Evolutionary conservation across 1,140 invertebrate species (phyloP).

Genomic region (Dinoponera quadriceps): DNA sequence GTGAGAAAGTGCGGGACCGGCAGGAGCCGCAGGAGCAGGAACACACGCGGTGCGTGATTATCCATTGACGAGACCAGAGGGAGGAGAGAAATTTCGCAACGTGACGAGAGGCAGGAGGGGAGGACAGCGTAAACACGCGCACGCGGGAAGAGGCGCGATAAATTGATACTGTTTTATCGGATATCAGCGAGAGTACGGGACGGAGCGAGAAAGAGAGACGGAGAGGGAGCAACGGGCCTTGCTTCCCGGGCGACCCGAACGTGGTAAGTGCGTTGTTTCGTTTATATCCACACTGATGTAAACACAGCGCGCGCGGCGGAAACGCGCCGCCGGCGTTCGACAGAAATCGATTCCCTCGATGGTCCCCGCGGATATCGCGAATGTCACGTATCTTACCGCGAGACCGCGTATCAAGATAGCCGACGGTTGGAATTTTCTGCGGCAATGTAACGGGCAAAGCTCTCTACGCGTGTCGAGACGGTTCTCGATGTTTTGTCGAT

Average conservation of each 20-base stretch:
- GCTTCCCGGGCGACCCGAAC: slow-evolving; percentile 52
- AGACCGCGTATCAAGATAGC: not conserved
- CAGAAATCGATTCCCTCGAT: slow-evolving; percentile 38
- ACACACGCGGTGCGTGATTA: not conserved
- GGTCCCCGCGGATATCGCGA: slow-evolving; percentile 30
- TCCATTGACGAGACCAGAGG: not conserved
- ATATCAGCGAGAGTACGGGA: slow-evolving; percentile 41
- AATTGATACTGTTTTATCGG: slow-evolving; percentile 63
- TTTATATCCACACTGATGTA: slow-evolving; percentile 8
- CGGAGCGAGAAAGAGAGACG: not conserved
- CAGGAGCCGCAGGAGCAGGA: not conserved
- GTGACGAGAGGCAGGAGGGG: not conserved
- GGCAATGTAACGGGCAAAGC: not conserved
- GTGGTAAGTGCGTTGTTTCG: slow-evolving; percentile 62
- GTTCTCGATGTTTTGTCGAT: no score
- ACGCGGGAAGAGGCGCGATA: slow-evolving; percentile 30
- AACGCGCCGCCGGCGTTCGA: slow-evolving; percentile 14
- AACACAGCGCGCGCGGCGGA: slow-evolving; percentile 25
- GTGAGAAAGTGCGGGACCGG: slow-evolving; percentile 33
- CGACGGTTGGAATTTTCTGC: not conserved
- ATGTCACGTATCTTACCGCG: slow-evolving; percentile 41
- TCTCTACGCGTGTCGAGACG: no score
- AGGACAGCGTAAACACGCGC: not conserved
- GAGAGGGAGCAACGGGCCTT: slow-evolving; percentile 15
- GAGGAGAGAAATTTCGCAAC: slow-evolving; percentile 27